Conservation (phyloP, 2,888 invertebrate genomes). For the Leptopilina myrica region DNA sequence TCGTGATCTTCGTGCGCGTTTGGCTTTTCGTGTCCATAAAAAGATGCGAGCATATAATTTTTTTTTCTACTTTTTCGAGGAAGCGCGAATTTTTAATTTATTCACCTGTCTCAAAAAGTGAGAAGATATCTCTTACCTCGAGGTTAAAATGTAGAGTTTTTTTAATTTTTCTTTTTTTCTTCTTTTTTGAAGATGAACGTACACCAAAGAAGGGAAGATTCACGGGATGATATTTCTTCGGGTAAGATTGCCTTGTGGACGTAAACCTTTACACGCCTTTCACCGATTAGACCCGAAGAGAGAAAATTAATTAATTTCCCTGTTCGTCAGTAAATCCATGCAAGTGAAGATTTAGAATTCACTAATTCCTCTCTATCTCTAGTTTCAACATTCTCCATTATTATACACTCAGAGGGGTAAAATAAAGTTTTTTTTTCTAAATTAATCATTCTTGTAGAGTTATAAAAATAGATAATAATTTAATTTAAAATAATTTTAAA, state of each 20-base stretch:
- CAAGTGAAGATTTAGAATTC: conserved; percentile 15
- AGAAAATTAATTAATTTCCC: conserved; percentile 54
- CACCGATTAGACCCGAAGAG: conserved; percentile 51
- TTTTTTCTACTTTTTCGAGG: conserved; percentile 1
- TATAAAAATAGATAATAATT: background rate
- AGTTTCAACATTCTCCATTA: conserved; percentile 21
- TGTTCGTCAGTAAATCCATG: conserved; percentile 48
- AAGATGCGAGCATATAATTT: conserved; percentile 11
- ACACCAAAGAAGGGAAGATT: conserved; percentile 5
- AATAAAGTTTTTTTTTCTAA: background rate
- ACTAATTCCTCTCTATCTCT: conserved; percentile 41
- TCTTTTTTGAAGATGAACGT: conserved; percentile 6
- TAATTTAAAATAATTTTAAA: too few species aligned
- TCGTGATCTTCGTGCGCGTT: conserved; percentile 17
- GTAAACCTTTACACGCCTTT: conserved; percentile 43
- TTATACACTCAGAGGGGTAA: conserved; percentile 36
- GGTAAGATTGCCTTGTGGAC: conserved; percentile 37
- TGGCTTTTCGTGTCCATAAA: conserved; percentile 22
- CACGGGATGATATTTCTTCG: conserved; percentile 39
- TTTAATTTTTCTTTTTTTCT: too few species aligned
- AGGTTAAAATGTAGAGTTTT: background rate
- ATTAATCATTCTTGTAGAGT: conserved; percentile 10
- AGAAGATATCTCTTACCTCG: conserved; percentile 1
- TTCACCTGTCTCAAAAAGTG: conserved; percentile 23
- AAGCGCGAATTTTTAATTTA: conserved; percentile 40